A percentile compares a stretch with the other conserved stretches of the same genome.
phyloP scores from a whole-genome alignment of 2,113 vertebrate species.

The Oophaga pumilio region DNA sequence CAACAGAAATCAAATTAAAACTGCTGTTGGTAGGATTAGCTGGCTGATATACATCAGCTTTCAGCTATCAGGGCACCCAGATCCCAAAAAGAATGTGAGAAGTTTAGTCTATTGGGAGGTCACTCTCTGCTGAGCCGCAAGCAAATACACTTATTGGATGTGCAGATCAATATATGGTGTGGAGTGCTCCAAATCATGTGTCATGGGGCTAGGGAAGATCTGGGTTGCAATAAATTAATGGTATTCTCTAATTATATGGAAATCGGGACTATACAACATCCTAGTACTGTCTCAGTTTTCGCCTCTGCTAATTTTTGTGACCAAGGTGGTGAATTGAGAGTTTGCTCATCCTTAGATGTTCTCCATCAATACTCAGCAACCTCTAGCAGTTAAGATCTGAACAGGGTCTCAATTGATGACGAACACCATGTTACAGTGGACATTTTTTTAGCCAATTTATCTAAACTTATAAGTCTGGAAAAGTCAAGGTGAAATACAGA shows the following conservation, averaged over 20 bases:
- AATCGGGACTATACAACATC: background rate
- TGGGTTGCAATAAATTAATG: background rate
- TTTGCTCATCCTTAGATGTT: background rate
- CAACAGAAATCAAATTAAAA: too few relatives aligned
- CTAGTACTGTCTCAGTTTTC: background rate
- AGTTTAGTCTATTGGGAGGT: constrained; percentile 16
- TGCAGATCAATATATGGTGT: background rate
- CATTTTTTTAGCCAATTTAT: background rate
- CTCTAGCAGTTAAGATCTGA: too few relatives aligned
- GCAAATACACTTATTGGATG: background rate
- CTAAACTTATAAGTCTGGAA: background rate
- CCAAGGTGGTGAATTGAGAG: background rate
- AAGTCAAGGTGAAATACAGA: too few relatives aligned
- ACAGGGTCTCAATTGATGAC: too few relatives aligned
- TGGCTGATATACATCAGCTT: background rate
- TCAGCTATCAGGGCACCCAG: constrained; percentile 8
- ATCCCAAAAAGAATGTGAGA: constrained; percentile 9
- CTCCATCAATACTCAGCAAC: too few relatives aligned
- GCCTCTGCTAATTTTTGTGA: background rate
- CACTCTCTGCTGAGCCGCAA: background rate
- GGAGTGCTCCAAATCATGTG: background rate
- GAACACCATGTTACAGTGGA: too few relatives aligned
- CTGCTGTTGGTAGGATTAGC: background rate
- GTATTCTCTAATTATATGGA: background rate
- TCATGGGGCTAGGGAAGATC: background rate